phyloP scores from a whole-genome alignment of 2,888 invertebrate species.

The Leuctra nigra region DNA sequence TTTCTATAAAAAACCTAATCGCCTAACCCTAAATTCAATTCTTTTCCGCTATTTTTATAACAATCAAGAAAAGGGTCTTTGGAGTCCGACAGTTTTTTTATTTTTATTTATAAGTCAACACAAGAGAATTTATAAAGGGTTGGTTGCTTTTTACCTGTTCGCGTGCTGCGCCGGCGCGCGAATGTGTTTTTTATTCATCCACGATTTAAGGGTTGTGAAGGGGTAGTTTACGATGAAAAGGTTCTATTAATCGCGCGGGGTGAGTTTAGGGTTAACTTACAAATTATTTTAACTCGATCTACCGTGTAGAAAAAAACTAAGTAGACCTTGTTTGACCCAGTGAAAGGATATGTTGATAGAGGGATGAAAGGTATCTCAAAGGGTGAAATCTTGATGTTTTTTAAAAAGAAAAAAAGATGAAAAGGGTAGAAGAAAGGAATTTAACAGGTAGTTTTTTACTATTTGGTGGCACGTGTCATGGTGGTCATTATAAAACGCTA shows the following conservation, averaged over 20 bases:
- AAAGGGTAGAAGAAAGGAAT: slow-evolving; percentile 15
- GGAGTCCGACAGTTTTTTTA: not conserved
- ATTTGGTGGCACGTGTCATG: slow-evolving; percentile 19
- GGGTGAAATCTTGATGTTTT: slow-evolving; percentile 16
- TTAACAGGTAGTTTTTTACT: slow-evolving; percentile 22
- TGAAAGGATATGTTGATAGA: slow-evolving; percentile 22
- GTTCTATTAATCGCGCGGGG: not conserved
- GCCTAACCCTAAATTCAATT: slow-evolving; percentile 18
- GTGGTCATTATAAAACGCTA: slow-evolving; percentile 10
- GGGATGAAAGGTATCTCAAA: slow-evolving; percentile 15
- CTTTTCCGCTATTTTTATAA: not conserved
- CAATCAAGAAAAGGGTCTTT: slow-evolving; percentile 15
- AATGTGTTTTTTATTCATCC: slow-evolving; percentile 13
- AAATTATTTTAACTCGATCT: slow-evolving; percentile 22
- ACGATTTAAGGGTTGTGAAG: slow-evolving; percentile 15
- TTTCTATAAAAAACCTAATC: slow-evolving; percentile 9
- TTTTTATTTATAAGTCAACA: slow-evolving; percentile 7
- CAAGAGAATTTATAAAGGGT: slow-evolving; percentile 21
- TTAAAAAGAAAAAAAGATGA: slow-evolving; percentile 8
- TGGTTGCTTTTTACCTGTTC: slow-evolving; percentile 24
- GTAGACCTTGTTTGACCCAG: slow-evolving; percentile 17
- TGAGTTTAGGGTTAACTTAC: slow-evolving; percentile 19
- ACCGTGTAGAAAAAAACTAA: slow-evolving; percentile 15
- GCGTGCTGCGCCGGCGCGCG: slow-evolving; percentile 20
- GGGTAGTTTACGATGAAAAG: slow-evolving; percentile 19